Base-by-base conservation (phyloP, 2,797 vertebrate genomes). In the Phoeniculus purpureus region DNA sequence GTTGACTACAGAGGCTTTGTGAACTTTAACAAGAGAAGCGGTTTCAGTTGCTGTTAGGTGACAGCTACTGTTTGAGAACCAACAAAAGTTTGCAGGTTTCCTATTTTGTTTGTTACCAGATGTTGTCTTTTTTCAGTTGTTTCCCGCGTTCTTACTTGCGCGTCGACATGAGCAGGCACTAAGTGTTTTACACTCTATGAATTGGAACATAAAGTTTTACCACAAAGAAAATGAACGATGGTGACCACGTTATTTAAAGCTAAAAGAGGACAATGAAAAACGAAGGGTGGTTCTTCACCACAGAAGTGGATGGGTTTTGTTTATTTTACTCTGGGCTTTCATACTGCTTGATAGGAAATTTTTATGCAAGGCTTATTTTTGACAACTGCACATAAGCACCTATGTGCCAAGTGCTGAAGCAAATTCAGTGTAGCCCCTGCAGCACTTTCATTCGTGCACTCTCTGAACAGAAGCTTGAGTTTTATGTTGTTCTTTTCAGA, bases 311-410 rank as follows among this genome's bases (percentile, higher is more conserved):
- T 50, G 17, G 37, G 67, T 74, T 89, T 92, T 86, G 60, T 81
- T 89, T 79, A 48, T 12, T 40, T 81, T 90, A 76, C 74, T 83
- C 85, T 64, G n/a, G 47, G 8, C 19, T 92, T 94, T 85, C 56
- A 81, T 87, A 51, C 7, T 8, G 5, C 9, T 12, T 78, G 43
- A 47, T 6, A 85, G 32, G 25, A 87, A 79, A 11, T 47, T 17
- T 82, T 81, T 78, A 40, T 59, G 26, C 54, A 87, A 90, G 37
- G 6, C 37, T 87, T 71, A 31, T 55, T 89, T 94, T 90, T 87
- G 19, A 84, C 43, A 68, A 65, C 74, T 31, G 8, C 52, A 8
- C 4, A 1, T 47, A 68, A 59, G 37, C 12, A 48, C 6, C 7
- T 58, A 7, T 2, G 1, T 74, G 45, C 10, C 11, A 85, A 62